phyloP scores from a whole-genome alignment of 2,113 vertebrate species.

The Gallinago undulata region DNA sequence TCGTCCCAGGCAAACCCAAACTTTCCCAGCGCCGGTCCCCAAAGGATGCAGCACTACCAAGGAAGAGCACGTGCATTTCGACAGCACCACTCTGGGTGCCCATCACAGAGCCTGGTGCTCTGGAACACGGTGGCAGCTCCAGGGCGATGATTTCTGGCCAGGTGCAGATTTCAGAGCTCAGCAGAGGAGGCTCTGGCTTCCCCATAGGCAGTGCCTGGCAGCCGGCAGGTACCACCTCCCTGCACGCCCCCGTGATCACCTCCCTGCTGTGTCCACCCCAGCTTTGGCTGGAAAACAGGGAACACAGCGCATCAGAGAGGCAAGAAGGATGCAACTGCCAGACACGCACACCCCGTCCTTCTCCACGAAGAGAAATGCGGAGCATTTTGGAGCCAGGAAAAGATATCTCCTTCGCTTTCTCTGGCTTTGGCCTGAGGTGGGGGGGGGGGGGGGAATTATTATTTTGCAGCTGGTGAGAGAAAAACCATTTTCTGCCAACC shows the following conservation, averaged over 20 bases:
- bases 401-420: neutral
- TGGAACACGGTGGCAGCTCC: accelerated
- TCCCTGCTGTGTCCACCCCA: accelerated
- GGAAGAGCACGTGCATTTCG: neutral
- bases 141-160: neutral
- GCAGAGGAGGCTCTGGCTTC: neutral
- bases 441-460: neutral
- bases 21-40: accelerated
- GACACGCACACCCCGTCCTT: neutral
- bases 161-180: neutral
- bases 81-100: neutral
- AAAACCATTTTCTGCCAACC: neutral
- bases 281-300: neutral
- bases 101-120: neutral
- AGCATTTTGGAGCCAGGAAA: neutral
- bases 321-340: neutral
- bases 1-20: neutral
- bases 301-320: neutral
- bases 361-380: neutral
- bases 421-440: neutral
- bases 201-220: neutral
- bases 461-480: neutral
- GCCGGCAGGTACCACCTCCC: neutral
- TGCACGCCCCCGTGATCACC: accelerated
- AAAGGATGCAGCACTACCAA: neutral